These are phyloP conservation scores for Drosophila simulans DNA, from an alignment of 1,140 invertebrate species.

Conservation along the genomic window DNA sequence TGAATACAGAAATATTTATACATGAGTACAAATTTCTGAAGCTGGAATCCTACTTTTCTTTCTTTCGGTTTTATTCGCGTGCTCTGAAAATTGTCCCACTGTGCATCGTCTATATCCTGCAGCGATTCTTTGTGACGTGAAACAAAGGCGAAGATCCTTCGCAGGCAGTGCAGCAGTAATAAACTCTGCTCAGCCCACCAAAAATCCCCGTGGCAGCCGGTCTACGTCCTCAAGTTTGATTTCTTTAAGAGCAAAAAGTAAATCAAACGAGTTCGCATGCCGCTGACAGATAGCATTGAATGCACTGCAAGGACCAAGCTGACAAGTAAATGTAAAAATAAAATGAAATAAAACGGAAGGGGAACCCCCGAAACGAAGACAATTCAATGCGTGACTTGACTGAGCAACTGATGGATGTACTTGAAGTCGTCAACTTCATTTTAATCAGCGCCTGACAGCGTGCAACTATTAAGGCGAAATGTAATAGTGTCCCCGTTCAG, in stretches of 20 bases:
- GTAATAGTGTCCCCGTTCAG: conserved; percentile 58
- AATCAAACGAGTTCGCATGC: conserved; percentile 73
- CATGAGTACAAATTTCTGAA: no score
- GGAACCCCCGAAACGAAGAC: conserved; percentile 41
- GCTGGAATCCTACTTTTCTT: no score
- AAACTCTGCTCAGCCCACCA: conserved; percentile 19
- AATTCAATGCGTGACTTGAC: conserved; percentile 77
- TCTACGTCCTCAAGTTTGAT: conserved; percentile 47
- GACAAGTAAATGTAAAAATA: conserved; percentile 33
- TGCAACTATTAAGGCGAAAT: conserved; percentile 60
- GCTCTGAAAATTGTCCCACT: conserved; percentile 1
- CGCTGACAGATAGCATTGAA: conserved; percentile 61
- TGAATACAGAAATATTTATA: no score
- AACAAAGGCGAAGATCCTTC: conserved; percentile 46
- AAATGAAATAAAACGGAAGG: conserved; percentile 9
- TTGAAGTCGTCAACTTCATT: conserved; percentile 72
- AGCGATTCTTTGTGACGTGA: conserved; percentile 45
- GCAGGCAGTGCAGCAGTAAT: conserved; percentile 56
- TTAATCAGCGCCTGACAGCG: conserved; percentile 75
- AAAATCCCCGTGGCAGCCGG: conserved; percentile 2
- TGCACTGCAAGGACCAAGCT: conserved; percentile 28
- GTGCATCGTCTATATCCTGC: conserved; percentile 33
- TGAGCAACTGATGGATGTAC: conserved; percentile 69
- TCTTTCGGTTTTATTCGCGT: background rate
- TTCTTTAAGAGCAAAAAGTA: conserved; percentile 60